Conservation (phyloP, 2,888 invertebrate species). For the Disparrhopalites patrizii region DNA sequence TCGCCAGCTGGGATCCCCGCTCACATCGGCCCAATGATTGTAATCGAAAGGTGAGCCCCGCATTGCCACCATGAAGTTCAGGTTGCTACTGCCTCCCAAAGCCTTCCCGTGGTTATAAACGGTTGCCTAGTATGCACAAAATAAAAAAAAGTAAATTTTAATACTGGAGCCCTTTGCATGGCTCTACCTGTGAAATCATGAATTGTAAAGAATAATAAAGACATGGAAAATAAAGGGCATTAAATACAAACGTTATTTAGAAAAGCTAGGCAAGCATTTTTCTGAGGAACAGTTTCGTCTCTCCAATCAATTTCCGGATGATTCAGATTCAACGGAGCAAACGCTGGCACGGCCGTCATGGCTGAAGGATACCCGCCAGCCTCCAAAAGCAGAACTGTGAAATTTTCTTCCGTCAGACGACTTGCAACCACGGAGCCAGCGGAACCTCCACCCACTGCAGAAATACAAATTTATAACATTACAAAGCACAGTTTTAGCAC, state of each 20-base stretch:
- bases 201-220: neutral
- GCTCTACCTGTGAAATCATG: neutral
- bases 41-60: slow-evolving; percentile 20
- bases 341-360: neutral
- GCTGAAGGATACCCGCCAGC: neutral
- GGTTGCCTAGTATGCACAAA: neutral
- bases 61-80: slow-evolving; percentile 22
- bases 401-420: neutral
- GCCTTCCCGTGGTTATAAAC: neutral
- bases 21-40: slow-evolving; percentile 16
- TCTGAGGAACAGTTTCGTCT: neutral
- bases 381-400: neutral
- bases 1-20: slow-evolving; percentile 10
- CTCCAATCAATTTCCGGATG: slow-evolving; percentile 3
- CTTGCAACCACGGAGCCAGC: slow-evolving; percentile 5
- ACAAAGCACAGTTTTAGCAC: neutral
- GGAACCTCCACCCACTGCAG: neutral
- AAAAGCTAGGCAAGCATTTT: neutral
- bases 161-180: neutral
- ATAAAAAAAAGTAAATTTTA: neutral
- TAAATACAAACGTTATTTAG: neutral
- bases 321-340: neutral
- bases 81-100: slow-evolving; percentile 17
- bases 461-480: neutral
- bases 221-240: neutral